A percentile compares a stretch with the other conserved stretches of the same genome.
These are phyloP conservation scores for Mesoligia furuncula DNA, from an alignment of 2,888 invertebrate genomes.

Conservation along the genomic window DNA sequence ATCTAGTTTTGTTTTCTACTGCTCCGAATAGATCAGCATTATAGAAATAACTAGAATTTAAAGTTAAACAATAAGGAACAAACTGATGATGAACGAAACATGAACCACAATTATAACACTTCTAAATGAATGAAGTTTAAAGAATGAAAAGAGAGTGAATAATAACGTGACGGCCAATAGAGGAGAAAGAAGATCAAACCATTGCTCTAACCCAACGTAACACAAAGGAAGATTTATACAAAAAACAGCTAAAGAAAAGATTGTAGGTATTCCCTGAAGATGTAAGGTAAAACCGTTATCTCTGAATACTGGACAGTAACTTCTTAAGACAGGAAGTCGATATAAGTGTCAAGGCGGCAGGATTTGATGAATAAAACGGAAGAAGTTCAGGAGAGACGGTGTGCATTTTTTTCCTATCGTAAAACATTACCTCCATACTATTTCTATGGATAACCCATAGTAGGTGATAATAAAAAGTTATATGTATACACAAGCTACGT, in stretches of 20 bases:
- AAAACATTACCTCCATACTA: background rate
- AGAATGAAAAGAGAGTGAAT: background rate
- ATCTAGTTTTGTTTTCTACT: background rate
- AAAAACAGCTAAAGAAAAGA: background rate
- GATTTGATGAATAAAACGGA: slow-evolving; percentile 24
- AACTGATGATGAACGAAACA: background rate
- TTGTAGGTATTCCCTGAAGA: slow-evolving; percentile 13
- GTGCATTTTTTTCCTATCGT: background rate
- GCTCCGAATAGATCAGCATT: background rate
- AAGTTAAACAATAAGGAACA: background rate
- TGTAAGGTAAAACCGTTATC: slow-evolving; percentile 17
- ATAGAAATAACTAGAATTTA: background rate
- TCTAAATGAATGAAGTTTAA: background rate
- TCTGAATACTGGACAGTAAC: slow-evolving; percentile 16
- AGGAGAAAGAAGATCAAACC: background rate
- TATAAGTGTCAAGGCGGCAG: slow-evolving; percentile 25
- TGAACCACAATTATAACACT: background rate
- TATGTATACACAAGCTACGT: background rate
- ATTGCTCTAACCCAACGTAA: background rate
- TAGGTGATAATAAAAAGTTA: background rate
- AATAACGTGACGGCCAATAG: background rate
- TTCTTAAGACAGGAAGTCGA: slow-evolving; percentile 33
- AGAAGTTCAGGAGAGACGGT: background rate
- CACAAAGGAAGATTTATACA: slow-evolving; percentile 1
- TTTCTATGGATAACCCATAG: background rate